These are phyloP conservation scores for Bungarus multicinctus DNA, from an alignment of 2,113 vertebrate genomes.

Conservation along the genomic window DNA sequence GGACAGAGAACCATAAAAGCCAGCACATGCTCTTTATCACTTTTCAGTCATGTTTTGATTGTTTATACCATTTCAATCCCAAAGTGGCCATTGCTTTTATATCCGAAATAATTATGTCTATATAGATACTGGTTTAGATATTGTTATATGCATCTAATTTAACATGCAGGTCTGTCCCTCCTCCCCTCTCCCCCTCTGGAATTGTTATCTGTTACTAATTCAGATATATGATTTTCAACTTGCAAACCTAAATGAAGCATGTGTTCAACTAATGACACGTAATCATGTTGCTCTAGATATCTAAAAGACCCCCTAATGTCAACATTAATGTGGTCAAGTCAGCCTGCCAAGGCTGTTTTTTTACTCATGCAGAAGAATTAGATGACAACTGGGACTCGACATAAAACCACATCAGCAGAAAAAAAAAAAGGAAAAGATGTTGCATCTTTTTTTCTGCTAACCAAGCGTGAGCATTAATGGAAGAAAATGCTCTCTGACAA, in stretches of 20 bases:
- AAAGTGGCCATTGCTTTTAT: not conserved
- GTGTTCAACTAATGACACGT: not conserved
- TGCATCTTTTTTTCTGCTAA: not conserved
- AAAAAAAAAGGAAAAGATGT: not conserved
- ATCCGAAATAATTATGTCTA: not conserved
- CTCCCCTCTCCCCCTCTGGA: not conserved
- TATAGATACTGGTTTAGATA: not conserved
- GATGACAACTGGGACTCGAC: not conserved
- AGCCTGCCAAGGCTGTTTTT: not conserved
- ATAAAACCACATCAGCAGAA: slow-evolving; percentile 15
- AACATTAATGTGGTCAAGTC: slow-evolving; percentile 9
- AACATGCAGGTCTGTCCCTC: not conserved
- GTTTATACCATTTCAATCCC: not conserved
- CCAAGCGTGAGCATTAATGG: not conserved
- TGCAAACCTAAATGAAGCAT: slow-evolving; percentile 4
- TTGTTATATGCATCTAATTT: not conserved
- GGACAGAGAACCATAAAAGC: not conserved
- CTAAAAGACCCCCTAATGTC: slow-evolving; percentile 4
- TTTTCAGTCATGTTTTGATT: not conserved
- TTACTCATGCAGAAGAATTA: slow-evolving; percentile 11
- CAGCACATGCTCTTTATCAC: not conserved
- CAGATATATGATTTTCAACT: not conserved
- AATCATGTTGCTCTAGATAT: not conserved
- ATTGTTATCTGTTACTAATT: not conserved
- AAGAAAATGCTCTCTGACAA: not conserved